phyloP scores from a whole-genome alignment of 2,113 vertebrate species.

The Cranoglanis bouderius region DNA sequence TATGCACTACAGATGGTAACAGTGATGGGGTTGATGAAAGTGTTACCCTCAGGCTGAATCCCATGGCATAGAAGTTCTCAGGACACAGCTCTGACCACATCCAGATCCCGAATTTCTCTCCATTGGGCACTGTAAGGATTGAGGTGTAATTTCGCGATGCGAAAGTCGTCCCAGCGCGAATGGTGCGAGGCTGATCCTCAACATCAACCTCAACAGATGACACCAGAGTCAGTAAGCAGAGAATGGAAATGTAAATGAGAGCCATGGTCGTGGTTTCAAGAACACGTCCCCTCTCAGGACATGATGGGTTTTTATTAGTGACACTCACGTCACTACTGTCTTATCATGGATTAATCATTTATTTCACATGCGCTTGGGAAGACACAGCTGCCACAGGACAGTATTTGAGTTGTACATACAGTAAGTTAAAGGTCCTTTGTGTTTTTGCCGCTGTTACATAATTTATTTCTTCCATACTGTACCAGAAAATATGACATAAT shows the following conservation, averaged over 20 bases:
- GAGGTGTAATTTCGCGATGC: constrained; percentile 54
- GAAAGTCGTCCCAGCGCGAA: constrained; percentile 60
- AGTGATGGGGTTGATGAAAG: neutral
- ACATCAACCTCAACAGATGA: constrained; percentile 38
- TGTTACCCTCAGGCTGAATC: constrained; percentile 71
- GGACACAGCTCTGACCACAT: constrained; percentile 71
- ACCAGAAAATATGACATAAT: neutral
- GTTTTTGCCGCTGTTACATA: neutral
- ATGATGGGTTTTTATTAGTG: neutral
- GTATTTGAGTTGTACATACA: neutral
- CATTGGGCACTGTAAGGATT: constrained; percentile 55
- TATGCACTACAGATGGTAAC: neutral
- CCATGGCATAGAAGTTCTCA: constrained; percentile 64
- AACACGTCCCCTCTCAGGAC: neutral
- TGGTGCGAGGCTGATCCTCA: constrained; percentile 51
- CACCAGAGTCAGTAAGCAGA: constrained; percentile 58
- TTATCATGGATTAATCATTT: constrained; percentile 32
- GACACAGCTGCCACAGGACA: constrained; percentile 7
- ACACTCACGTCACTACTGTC: neutral
- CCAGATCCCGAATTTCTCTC: constrained; percentile 67
- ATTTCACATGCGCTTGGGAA: constrained; percentile 15
- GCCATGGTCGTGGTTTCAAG: constrained; percentile 59
- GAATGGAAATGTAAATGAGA: constrained; percentile 1
- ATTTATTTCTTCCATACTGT: neutral
- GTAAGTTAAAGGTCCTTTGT: neutral